phyloP scores from a whole-genome alignment of 2,888 invertebrate species.

The Xestobium rufovillosum region DNA sequence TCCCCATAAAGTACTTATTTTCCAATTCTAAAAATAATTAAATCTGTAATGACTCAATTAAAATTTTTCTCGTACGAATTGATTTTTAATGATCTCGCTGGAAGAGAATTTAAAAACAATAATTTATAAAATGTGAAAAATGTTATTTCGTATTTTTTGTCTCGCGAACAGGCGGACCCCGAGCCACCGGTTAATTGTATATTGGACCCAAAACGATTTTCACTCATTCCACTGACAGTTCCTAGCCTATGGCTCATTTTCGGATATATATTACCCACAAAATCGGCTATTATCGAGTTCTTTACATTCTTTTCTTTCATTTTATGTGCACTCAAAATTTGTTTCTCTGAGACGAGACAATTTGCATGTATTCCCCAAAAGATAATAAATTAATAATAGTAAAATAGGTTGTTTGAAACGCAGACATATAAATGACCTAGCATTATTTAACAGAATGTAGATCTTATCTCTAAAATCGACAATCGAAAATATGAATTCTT shows the following conservation, averaged over 20 bases:
- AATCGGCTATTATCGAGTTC: no score
- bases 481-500: constrained; percentile 43
- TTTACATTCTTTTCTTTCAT: no score
- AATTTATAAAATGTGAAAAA: background rate
- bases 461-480: constrained; percentile 43
- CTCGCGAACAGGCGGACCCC: constrained; percentile 28
- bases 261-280: constrained; percentile 26
- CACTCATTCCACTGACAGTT: constrained; percentile 34
- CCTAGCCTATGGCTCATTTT: constrained; percentile 27
- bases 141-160: background rate
- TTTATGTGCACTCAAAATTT: no score
- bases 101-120: background rate
- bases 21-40: no score
- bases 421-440: constrained; percentile 37
- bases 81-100: no score
- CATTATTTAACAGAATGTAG: constrained; percentile 37
- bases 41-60: no score
- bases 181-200: constrained; percentile 38
- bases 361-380: no score
- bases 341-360: no score
- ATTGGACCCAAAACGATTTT: constrained; percentile 33
- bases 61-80: no score
- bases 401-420: constrained; percentile 5
- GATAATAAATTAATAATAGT: background rate
- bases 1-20: no score